These are phyloP conservation scores for Myotis planiceps DNA, from an alignment of 2,797 vertebrate genomes.

Conservation along the genomic window DNA sequence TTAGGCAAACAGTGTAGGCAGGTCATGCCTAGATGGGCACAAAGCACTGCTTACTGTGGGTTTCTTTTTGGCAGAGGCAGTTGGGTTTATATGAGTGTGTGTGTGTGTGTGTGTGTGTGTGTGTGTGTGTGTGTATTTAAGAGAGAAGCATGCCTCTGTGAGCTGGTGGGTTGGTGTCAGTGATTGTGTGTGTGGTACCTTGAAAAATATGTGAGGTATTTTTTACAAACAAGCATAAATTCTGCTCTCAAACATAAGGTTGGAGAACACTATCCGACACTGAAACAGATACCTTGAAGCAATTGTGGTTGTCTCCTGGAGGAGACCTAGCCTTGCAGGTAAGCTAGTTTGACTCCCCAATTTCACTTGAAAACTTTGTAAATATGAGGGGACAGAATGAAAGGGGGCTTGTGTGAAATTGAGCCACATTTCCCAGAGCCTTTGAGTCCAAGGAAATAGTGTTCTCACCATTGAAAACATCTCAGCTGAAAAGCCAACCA, in stretches of 20 bases:
- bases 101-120: neutral
- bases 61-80: neutral
- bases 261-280: neutral
- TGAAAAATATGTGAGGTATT: neutral
- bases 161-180: neutral
- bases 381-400: neutral
- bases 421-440: neutral
- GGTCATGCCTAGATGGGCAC: conserved; percentile 5
- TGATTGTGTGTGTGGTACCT: neutral
- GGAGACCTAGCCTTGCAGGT: neutral
- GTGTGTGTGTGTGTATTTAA: neutral
- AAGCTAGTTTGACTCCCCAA: neutral
- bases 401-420: neutral
- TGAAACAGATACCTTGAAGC: neutral
- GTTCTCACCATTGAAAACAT: neutral
- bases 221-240: neutral
- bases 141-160: neutral
- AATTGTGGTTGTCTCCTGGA: neutral
- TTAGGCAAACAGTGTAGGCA: conserved; percentile 68
- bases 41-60: neutral
- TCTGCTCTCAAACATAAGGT: neutral
- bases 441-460: neutral
- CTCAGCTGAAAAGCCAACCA: neutral
- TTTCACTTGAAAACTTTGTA: neutral
- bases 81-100: neutral